Conservation (phyloP, 2,797 vertebrate genomes). For the Xiphophorus birchmanni region DNA sequence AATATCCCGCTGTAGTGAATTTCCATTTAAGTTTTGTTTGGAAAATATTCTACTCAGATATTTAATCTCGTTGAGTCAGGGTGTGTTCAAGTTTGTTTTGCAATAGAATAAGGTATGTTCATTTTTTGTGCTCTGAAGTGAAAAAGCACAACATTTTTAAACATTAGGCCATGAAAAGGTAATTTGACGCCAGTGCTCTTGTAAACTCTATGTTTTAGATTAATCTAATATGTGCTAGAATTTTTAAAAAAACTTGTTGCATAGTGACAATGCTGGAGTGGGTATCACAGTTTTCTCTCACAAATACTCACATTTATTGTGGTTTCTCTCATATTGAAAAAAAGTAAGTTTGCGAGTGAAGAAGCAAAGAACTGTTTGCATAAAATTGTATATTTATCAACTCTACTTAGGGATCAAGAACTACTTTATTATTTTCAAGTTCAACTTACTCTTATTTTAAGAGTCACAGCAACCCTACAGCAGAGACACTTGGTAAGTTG, state of each 20-base stretch:
- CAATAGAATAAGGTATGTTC: background rate
- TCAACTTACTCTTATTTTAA: background rate
- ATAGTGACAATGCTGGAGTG: background rate
- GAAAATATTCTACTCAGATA: slow-evolving; percentile 31
- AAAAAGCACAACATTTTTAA: background rate
- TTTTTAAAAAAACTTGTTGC: background rate
- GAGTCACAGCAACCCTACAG: background rate
- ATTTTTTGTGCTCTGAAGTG: background rate
- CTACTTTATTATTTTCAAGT: background rate
- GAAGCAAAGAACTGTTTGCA: background rate
- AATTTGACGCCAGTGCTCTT: background rate
- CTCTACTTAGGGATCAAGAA: background rate
- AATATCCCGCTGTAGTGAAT: slow-evolving; percentile 26
- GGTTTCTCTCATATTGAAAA: background rate
- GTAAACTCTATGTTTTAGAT: background rate
- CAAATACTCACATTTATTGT: background rate
- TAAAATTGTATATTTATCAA: background rate
- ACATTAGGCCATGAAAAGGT: background rate
- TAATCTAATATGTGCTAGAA: background rate
- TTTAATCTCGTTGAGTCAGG: slow-evolving; percentile 14
- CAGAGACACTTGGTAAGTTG: background rate
- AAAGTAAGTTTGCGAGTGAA: background rate
- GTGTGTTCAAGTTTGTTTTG: slow-evolving; percentile 1
- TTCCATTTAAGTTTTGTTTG: slow-evolving; percentile 23
- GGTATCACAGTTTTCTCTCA: background rate